A percentile compares a stretch with the other conserved stretches of the same genome.
Evolutionary conservation across 2,113 vertebrate genomes (phyloP).

Genomic region (Junco hyemalis): DNA sequence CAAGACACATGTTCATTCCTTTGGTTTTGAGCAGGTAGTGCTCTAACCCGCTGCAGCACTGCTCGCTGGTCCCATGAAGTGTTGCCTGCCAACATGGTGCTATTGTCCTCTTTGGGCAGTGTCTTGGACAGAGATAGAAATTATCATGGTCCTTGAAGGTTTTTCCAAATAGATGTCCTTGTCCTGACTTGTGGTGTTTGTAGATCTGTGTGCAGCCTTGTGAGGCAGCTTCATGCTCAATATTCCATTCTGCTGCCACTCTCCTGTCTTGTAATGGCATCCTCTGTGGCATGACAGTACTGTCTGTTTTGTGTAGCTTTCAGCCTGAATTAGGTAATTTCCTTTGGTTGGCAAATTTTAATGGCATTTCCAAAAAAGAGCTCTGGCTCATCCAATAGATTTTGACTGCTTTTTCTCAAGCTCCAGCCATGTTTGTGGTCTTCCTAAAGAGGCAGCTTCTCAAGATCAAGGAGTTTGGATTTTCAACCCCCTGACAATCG

Average conservation of each 20-base stretch:
- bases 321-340: not conserved
- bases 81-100: not conserved
- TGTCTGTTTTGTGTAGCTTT: not conserved
- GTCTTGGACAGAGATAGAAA: not conserved
- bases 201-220: not conserved
- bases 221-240: not conserved
- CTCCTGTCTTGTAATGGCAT: not conserved
- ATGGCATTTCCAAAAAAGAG: not conserved
- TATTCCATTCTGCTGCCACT: not conserved
- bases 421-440: not conserved
- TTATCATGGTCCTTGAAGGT: not conserved
- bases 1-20: not conserved
- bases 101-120: not conserved
- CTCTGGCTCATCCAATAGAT: not conserved
- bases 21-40: not conserved
- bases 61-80: not conserved
- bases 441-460: not conserved
- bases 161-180: not conserved
- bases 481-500: not conserved
- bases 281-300: not conserved
- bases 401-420: not conserved
- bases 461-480: not conserved
- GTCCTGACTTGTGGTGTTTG: not conserved
- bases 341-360: not conserved
- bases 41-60: not conserved